Evolutionary conservation across 2,113 vertebrate species (phyloP), one percentile per base, ranked within the genome.

Genomic region (Grammomys dolichurus): DNA sequence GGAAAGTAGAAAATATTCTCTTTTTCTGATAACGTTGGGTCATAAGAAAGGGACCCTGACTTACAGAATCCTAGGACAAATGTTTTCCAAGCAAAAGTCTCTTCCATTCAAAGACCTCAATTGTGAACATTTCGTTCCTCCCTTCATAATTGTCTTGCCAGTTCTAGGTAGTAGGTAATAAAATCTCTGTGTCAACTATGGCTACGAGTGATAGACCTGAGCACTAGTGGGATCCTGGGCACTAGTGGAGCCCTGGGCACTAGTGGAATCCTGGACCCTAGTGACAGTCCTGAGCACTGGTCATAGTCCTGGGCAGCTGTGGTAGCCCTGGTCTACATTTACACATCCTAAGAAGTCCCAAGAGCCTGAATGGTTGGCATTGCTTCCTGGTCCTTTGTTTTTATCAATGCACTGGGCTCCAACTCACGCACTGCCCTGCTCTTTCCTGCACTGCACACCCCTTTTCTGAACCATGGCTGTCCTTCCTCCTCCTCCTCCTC

Each of bases 151-250:
- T 85, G 87, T 85, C 46, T 4, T 90, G 48, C 58, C 4, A 24
- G 28, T 56, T 70, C 86, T 81, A 0, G 75, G 48, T 1, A 72
- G 36, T 75, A 88, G 75, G 16, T 90, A 90, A 90, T n/a, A 40
- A 40, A 92, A 75, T 85, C 77, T 63, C n/a, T 63, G 58, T 76
- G 20, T 26, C 84, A 88, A 76, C 65, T 63, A 51, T 93, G 89
- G 31, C 46, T 46, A 67, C 16, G 16, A 58, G 16, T 58, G 16
- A 58, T 19, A 58, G 56, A 58, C 58, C 8, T 73, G n/a, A n/a
- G 72, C 19, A 73, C 19, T 43, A 73, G n/a, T 40, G 9, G n/a
- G 43, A 19, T n/a, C 69, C 14, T 69, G 31, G 72, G 72, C n/a
- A 73, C 8, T 73, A 43, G n/a, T 40, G 9, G 36, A 40, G 19